A percentile compares a stretch with the other conserved stretches of the same genome.
Conservation (phyloP, 2,888 invertebrate genomes). For the Tiliacea citrago region DNA sequence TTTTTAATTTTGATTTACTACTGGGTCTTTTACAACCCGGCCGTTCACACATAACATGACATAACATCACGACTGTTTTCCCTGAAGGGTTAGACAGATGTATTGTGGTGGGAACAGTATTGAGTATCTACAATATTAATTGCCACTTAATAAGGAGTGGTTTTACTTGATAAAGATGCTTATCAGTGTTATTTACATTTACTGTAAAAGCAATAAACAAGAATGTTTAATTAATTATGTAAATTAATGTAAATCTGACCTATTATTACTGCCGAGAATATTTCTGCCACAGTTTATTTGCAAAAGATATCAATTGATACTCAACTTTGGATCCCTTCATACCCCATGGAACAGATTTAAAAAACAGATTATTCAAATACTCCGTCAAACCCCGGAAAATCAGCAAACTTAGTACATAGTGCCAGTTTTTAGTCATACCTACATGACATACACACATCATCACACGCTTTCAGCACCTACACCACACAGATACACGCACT, state of each 20-base stretch:
- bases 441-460: too few species aligned
- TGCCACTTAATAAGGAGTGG: neutral
- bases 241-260: neutral
- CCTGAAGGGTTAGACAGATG: neutral
- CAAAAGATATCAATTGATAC: neutral
- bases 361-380: too few species aligned
- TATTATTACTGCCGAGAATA: neutral
- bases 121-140: neutral
- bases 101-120: neutral
- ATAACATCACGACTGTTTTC: neutral
- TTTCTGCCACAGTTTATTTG: neutral
- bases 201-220: slow-evolving; percentile 15
- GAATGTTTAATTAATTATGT: slow-evolving; percentile 8
- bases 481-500: too few species aligned
- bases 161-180: slow-evolving; percentile 16
- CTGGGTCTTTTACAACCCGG: neutral
- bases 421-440: too few species aligned
- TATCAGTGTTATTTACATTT: slow-evolving; percentile 22
- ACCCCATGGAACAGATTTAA: too few species aligned
- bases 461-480: too few species aligned
- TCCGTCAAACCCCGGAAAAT: too few species aligned
- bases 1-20: too few species aligned
- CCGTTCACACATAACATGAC: too few species aligned
- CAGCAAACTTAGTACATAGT: too few species aligned
- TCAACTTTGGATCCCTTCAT: too few species aligned